A percentile compares a stretch with the other conserved stretches of the same genome.
phyloP scores from a whole-genome alignment of 1,140 invertebrate genomes.

The Batillaria attramentaria region DNA sequence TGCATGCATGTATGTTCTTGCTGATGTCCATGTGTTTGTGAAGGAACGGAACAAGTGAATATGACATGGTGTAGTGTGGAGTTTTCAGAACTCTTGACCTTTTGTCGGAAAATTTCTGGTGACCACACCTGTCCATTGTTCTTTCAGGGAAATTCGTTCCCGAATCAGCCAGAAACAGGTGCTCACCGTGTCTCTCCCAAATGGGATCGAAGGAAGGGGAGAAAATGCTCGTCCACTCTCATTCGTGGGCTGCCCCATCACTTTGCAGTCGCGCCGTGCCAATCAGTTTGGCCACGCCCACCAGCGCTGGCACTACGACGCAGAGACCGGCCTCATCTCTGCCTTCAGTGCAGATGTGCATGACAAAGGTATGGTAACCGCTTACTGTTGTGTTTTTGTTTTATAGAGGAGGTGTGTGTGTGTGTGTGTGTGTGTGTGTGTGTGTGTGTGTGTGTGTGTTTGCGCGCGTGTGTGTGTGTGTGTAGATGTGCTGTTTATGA shows the following conservation, averaged over 20 bases:
- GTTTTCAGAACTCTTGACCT: too few species aligned
- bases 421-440: too few species aligned
- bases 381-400: neutral
- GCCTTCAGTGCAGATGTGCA: conserved; percentile 65
- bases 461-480: too few species aligned
- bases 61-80: too few species aligned
- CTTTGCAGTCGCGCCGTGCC: conserved; percentile 57
- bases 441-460: too few species aligned
- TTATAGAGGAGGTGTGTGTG: too few species aligned
- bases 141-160: conserved; percentile 62
- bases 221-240: conserved; percentile 53
- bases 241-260: conserved; percentile 63
- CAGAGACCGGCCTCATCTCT: conserved; percentile 66
- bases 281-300: conserved; percentile 68
- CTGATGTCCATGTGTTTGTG: conserved; percentile 4
- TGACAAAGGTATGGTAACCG: conserved; percentile 66
- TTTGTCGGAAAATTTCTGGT: neutral
- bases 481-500: neutral
- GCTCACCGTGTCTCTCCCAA: conserved; percentile 65
- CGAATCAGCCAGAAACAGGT: conserved; percentile 56
- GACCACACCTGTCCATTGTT: neutral
- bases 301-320: conserved; percentile 69
- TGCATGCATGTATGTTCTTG: neutral
- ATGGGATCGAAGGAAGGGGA: conserved; percentile 47
- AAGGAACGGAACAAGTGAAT: neutral